Conservation (phyloP, 2,113 vertebrate genomes). For the Takifugu bimaculatus region DNA sequence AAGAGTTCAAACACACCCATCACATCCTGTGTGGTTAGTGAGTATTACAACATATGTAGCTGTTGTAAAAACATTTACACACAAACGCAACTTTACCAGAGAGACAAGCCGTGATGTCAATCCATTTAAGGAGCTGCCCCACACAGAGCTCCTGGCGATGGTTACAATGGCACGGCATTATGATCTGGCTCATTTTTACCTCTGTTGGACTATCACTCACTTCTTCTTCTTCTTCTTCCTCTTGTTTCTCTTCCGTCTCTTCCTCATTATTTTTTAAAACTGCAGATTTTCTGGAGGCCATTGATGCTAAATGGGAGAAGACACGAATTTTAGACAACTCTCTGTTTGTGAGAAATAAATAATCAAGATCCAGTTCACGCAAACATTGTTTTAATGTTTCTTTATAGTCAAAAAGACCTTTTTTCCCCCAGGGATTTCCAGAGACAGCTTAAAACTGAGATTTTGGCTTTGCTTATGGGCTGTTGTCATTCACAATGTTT, state of each 20-base stretch:
- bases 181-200: slow-evolving; percentile 94
- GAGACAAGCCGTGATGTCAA: slow-evolving; percentile 90
- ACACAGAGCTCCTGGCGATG: slow-evolving; percentile 82
- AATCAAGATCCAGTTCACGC: too few species aligned
- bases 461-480: too few species aligned
- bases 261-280: slow-evolving; percentile 14
- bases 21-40: slow-evolving; percentile 8
- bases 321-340: too few species aligned
- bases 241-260: slow-evolving; percentile 44
- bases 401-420: too few species aligned
- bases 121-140: slow-evolving; percentile 95
- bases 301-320: neutral
- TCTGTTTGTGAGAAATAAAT: too few species aligned
- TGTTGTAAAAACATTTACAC: neutral
- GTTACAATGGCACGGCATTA: slow-evolving; percentile 91
- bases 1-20: slow-evolving; percentile 5
- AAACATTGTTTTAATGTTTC: too few species aligned
- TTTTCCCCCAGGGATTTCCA: too few species aligned
- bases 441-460: too few species aligned
- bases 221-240: slow-evolving; percentile 35
- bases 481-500: too few species aligned
- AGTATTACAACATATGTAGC: neutral
- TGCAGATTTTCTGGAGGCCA: slow-evolving; percentile 26
- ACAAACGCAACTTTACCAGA: slow-evolving; percentile 71
- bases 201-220: slow-evolving; percentile 78